Evolutionary conservation across 92 coral and sea anemone species (phyloP).

Genomic region (Scolanthus callimorphus): DNA sequence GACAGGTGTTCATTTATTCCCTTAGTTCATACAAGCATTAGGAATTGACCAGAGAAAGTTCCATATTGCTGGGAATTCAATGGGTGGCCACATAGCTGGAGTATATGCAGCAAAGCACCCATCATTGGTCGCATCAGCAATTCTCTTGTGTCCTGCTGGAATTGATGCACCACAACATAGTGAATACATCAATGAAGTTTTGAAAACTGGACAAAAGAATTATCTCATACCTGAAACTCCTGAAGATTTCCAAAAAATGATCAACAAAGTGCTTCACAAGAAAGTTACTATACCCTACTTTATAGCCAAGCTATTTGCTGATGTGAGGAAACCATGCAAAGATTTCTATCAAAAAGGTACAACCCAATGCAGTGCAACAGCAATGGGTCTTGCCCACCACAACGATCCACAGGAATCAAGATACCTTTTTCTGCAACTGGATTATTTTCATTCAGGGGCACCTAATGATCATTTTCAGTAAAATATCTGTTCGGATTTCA

Average conservation of each 20-base stretch:
- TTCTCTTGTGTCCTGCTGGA: conserved; percentile 89
- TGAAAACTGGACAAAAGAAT: conserved; percentile 52
- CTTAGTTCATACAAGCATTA: conserved; percentile 76
- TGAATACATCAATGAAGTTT: conserved; percentile 58
- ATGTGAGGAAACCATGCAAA: conserved; percentile 42
- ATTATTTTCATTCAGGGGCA: too few species aligned
- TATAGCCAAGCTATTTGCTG: conserved; percentile 51
- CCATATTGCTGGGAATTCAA: conserved; percentile 77
- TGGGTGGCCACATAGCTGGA: conserved; percentile 95
- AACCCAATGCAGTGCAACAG: too few species aligned
- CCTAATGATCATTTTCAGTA: too few species aligned
- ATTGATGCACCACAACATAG: conserved; percentile 77
- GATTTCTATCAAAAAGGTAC: conserved; percentile 76
- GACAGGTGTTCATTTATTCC: too few species aligned
- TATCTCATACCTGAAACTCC: conserved; percentile 73
- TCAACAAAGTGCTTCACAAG: conserved; percentile 62
- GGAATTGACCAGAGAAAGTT: conserved; percentile 70
- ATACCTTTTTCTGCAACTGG: too few species aligned
- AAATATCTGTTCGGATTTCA: too few species aligned
- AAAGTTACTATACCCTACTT: conserved; percentile 60
- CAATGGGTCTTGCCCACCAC: too few species aligned
- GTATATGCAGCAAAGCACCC: conserved; percentile 77
- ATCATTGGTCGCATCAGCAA: conserved; percentile 54
- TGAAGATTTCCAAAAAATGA: conserved; percentile 72
- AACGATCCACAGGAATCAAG: too few species aligned